Conservation (phyloP, 2,888 invertebrate species). For the Ditula angustiorana region DNA sequence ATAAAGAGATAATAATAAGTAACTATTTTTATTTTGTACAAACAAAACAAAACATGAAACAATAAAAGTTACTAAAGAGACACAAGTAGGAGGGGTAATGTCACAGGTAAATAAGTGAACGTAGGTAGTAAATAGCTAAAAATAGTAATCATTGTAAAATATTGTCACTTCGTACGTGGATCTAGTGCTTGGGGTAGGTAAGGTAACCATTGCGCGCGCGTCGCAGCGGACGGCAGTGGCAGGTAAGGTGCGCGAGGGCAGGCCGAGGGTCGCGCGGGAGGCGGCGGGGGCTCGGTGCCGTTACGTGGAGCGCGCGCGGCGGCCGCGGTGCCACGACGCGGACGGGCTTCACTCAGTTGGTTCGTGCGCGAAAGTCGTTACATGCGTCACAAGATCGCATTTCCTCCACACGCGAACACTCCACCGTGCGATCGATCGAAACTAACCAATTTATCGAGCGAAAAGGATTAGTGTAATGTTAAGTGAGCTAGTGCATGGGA, state of each 20-base stretch:
- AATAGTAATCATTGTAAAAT: too few relatives aligned
- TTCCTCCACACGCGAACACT: constrained; percentile 74
- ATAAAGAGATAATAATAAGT: too few relatives aligned
- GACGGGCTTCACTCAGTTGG: constrained; percentile 83
- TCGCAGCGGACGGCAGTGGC: constrained; percentile 7
- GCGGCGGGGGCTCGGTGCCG: constrained; percentile 69
- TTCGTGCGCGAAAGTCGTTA: constrained; percentile 84
- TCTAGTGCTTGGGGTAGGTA: constrained; percentile 5
- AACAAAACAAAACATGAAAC: too few relatives aligned
- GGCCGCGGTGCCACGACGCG: constrained; percentile 73
- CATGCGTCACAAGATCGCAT: constrained; percentile 78
- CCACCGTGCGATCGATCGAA: constrained; percentile 59
- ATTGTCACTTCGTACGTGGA: too few relatives aligned
- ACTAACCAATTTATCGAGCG: constrained; percentile 61
- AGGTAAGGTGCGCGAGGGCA: constrained; percentile 42
- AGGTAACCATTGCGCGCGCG: not conserved
- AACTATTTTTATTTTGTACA: too few relatives aligned
- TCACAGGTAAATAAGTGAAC: not conserved
- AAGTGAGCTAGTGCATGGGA: constrained; percentile 52
- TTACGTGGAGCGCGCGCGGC: constrained; percentile 75
- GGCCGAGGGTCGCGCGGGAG: constrained; percentile 54
- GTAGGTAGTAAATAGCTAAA: not conserved
- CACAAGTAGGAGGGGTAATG: too few relatives aligned
- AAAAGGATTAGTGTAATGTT: constrained; percentile 55
- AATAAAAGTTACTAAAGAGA: too few relatives aligned